These are phyloP conservation scores for Achlya flavicornis DNA, from an alignment of 2,888 invertebrate species.

Conservation along the genomic window DNA sequence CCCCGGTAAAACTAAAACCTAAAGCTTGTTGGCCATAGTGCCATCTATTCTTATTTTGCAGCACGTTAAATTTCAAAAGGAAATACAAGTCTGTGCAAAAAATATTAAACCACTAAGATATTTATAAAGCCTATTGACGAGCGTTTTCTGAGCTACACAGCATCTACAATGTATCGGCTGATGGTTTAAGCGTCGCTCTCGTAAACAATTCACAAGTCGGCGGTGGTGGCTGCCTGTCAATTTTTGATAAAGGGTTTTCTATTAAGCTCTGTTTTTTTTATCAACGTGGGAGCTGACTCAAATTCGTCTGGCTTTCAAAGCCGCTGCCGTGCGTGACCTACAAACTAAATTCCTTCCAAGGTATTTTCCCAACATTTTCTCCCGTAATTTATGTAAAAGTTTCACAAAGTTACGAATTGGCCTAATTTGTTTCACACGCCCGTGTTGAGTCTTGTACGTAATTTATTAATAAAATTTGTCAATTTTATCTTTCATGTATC, in stretches of 20 bases:
- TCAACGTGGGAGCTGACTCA: background rate
- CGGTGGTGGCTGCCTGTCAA: constrained; percentile 12
- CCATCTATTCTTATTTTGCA: background rate
- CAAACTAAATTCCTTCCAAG: constrained; percentile 1
- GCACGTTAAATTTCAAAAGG: background rate
- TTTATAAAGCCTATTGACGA: background rate
- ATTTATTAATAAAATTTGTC: constrained; percentile 45
- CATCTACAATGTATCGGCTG: background rate
- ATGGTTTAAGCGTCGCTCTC: background rate
- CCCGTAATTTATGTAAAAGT: constrained; percentile 42
- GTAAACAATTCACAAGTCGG: background rate
- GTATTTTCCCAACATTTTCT: constrained; percentile 17
- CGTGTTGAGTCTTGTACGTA: constrained; percentile 29
- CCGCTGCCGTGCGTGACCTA: background rate
- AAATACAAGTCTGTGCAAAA: background rate
- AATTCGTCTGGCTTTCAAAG: background rate
- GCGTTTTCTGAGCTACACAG: background rate
- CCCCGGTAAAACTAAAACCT: background rate
- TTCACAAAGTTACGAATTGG: constrained; percentile 33
- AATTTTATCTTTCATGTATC: constrained; percentile 18
- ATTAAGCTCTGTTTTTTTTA: constrained; percentile 18
- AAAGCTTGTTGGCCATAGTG: background rate
- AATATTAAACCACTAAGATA: background rate
- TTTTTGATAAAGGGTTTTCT: constrained; percentile 18
- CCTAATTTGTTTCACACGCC: constrained; percentile 44